Base-by-base conservation (phyloP, 2,113 vertebrate species). In the Zonotrichia leucophrys region DNA sequence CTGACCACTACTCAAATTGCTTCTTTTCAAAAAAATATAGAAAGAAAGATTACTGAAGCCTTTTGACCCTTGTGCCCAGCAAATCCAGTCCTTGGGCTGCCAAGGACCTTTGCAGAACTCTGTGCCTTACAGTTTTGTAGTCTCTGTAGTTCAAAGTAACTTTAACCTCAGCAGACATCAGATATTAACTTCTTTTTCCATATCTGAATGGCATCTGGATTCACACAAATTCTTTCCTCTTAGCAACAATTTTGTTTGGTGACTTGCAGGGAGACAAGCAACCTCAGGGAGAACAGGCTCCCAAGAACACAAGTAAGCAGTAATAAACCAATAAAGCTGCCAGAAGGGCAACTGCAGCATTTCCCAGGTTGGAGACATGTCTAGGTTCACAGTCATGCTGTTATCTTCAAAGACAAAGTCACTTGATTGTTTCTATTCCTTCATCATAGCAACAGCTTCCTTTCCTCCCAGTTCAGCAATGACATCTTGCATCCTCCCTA, bases 401-500 rank as follows among this genome's bases (percentile, higher is more conserved):
- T 69, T 96, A 69, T 94, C 83, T 84, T 79, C 78, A 90, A 95
- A 86, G 69, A 55, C 35, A 89, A 89, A 87, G 63, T 69, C 33
- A 81, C 30, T n/a, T 59, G 59, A 46, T n/a, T 94, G 66, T 93
- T 96, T 94, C 80, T 73, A 39, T 95, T 94, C 74, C 72, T 49
- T 93, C 63, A 88, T 91, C 75, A 60, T 83, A 94, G 87, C 82
- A 96, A 96, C 79, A 95, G 68, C 88, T 92, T 96, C 79, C 83
- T 87, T 75, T 92, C 63, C 70, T 89, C 60, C 23, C 68, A 55
- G 62, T 27, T 76, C 46, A 62, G 87, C 63, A 81, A 78, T 35
- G 79, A 72, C 69, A 91, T 83, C 74, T 92, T 67, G 25, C 74
- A 84, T 66, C 88, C 90, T 97, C 91, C 56, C 35, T 58, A 23